Conservation (phyloP, 2,888 invertebrate genomes). For the Anodontia alba region DNA sequence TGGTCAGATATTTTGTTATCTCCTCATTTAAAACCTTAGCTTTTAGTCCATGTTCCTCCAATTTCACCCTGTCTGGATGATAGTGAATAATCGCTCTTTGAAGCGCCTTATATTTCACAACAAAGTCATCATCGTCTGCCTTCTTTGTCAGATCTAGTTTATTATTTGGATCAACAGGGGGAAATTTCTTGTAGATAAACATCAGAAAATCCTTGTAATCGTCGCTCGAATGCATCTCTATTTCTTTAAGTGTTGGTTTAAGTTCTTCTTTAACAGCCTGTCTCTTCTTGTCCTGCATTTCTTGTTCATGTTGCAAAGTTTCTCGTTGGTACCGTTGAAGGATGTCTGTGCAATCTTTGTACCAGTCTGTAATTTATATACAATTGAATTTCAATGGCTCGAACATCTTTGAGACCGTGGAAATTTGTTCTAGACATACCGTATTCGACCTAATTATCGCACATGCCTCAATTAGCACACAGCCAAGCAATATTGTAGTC, state of each 20-base stretch:
- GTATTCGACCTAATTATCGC: no score
- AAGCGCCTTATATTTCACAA: conserved; percentile 58
- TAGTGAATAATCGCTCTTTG: conserved; percentile 70
- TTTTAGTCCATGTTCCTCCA: conserved; percentile 57
- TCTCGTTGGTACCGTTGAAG: conserved; percentile 65
- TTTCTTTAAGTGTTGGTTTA: conserved; percentile 49
- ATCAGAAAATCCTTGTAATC: conserved; percentile 52
- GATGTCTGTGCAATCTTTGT: conserved; percentile 53
- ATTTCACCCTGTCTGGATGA: conserved; percentile 70
- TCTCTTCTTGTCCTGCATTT: conserved; percentile 50
- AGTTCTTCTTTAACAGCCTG: conserved; percentile 50
- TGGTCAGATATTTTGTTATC: conserved; percentile 69
- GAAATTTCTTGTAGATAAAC: conserved; percentile 62
- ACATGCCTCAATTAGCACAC: no score
- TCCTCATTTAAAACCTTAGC: conserved; percentile 72
- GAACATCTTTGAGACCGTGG: no score
- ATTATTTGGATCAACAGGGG: conserved; percentile 62
- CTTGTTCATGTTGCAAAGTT: conserved; percentile 54
- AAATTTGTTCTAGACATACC: no score
- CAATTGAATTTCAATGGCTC: no score
- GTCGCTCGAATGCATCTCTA: conserved; percentile 39
- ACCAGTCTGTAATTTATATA: conserved; percentile 72
- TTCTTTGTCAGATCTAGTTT: conserved; percentile 49
- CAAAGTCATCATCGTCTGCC: neutral
- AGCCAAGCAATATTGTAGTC: no score